phyloP scores from a whole-genome alignment of 2,113 vertebrate species.

The Micronisus gabar region DNA sequence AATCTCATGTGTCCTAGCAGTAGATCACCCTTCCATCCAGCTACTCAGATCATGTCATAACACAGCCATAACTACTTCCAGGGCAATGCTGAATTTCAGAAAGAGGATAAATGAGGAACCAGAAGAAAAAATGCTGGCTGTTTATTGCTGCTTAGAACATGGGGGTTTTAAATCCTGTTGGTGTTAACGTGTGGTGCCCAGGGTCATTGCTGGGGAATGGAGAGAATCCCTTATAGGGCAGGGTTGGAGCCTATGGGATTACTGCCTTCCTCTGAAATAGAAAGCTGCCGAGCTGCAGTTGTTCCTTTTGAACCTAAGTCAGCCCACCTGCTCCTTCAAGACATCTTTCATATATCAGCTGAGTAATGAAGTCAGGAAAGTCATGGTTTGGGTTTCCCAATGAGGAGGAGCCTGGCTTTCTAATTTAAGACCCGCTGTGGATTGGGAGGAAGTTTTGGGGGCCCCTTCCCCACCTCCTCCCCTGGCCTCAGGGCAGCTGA shows the following conservation, averaged over 20 bases:
- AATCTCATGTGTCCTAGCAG: neutral
- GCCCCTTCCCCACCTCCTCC: neutral
- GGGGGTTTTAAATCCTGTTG: neutral
- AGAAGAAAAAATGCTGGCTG: neutral
- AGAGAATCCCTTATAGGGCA: slow-evolving; percentile 61
- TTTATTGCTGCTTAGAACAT: neutral
- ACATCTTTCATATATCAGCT: slow-evolving; percentile 64
- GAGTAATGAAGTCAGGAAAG: slow-evolving; percentile 52
- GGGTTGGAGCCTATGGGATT: slow-evolving; percentile 53
- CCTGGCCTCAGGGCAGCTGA: neutral
- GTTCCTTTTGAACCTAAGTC: slow-evolving; percentile 61
- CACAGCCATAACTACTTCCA: neutral
- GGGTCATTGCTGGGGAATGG: slow-evolving; percentile 19
- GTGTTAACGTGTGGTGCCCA: neutral
- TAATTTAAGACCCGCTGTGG: slow-evolving; percentile 10
- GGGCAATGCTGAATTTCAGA: neutral
- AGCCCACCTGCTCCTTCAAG: slow-evolving; percentile 70
- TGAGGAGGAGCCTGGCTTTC: slow-evolving; percentile 20
- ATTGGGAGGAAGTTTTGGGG: neutral
- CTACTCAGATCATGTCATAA: neutral
- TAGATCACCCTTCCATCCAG: neutral
- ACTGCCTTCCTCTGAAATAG: slow-evolving; percentile 69
- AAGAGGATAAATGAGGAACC: neutral
- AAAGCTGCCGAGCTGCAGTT: slow-evolving; percentile 66
- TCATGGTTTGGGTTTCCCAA: neutral